Base-by-base conservation (phyloP, 23 tunicate genomes). In the Halocynthia roretzi region DNA sequence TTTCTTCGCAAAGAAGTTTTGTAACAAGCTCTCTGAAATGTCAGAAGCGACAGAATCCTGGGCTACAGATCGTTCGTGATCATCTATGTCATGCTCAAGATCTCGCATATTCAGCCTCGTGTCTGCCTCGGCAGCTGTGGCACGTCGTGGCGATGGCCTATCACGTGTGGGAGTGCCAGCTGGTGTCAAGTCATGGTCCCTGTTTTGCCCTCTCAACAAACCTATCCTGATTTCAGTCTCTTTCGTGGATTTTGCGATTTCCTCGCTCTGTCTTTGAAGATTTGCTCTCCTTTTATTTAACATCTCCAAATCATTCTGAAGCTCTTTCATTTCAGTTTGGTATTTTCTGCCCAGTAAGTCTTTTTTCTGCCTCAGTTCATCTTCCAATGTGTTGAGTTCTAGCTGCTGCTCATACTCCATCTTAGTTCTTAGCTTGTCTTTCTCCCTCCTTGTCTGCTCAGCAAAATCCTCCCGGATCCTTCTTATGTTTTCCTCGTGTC, bases 251-350 rank as follows among this genome's bases (percentile, higher is more conserved):
- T 52, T 55, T 10, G 67, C 61, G 9, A 91, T 54, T 61, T 80
- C 73, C 17, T 81, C 72, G 76, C 77, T 82, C 62, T 81, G 83
- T 0, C 14, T 67, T 50, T 89, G 72, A 2, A 89, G 60, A 15
- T 83, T 77, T 57, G 65, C 12, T 53, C 90, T 71, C 68, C 83
- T 85, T 53, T 22, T 74, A 23, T 76, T 82, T 7, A 85, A 71
- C 81, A 81, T 81, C 15, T 85, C 86, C 62, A 68, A 61, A 51
- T 91, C 97, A 77, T 81, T 81, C 63, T 56, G 71, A 62, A 91
- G 56, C 55, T 85, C 86, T 8, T 75, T 77, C 64, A 78, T 21
- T 18, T 80, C 50, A 51, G 77, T 48, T 76, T 91, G 71, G 48
- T 85, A 81, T 68, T 91, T 76, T 14, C 55, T 51, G 10, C 18